Conservation (phyloP, 2,888 invertebrate species). For the Syrphus vitripennis region DNA sequence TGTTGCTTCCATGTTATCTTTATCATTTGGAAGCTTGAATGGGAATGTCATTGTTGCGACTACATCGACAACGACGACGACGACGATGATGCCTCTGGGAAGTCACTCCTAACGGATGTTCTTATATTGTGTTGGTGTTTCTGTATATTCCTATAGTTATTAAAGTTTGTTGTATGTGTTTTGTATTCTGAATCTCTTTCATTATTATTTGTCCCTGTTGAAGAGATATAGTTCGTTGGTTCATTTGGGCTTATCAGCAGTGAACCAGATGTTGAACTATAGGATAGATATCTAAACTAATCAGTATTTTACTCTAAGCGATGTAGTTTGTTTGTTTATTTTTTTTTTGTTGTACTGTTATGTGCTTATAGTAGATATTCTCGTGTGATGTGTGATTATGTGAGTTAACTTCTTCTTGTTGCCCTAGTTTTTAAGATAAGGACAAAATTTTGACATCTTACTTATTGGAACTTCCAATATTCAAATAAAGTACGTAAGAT, state of each 20-base stretch:
- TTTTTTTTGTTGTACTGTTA: no score
- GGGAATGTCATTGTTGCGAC: slow-evolving; percentile 61
- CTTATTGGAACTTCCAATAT: background rate
- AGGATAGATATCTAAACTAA: slow-evolving; percentile 49
- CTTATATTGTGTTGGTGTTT: slow-evolving; percentile 5
- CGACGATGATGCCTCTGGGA: slow-evolving; percentile 58
- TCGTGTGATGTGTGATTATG: background rate
- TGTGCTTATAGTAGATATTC: background rate
- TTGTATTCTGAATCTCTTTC: slow-evolving; percentile 24
- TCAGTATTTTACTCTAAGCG: slow-evolving; percentile 38
- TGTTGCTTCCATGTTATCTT: slow-evolving; percentile 67
- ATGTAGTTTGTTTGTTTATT: background rate
- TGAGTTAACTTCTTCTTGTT: slow-evolving; percentile 27
- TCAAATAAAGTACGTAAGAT: no score
- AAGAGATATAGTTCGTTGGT: slow-evolving; percentile 47
- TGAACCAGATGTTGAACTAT: slow-evolving; percentile 58
- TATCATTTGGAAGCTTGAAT: slow-evolving; percentile 65
- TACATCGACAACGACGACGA: background rate
- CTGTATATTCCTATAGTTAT: background rate
- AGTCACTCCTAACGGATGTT: slow-evolving; percentile 64
- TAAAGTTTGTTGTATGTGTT: background rate
- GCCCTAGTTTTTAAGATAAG: slow-evolving; percentile 17
- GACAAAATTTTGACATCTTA: slow-evolving; percentile 14
- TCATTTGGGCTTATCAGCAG: slow-evolving; percentile 62
- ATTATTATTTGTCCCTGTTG: background rate